Evolutionary conservation across 1,140 invertebrate species (phyloP), one percentile per base, ranked within the genome.

Genomic region (Plodia interpunctella): DNA sequence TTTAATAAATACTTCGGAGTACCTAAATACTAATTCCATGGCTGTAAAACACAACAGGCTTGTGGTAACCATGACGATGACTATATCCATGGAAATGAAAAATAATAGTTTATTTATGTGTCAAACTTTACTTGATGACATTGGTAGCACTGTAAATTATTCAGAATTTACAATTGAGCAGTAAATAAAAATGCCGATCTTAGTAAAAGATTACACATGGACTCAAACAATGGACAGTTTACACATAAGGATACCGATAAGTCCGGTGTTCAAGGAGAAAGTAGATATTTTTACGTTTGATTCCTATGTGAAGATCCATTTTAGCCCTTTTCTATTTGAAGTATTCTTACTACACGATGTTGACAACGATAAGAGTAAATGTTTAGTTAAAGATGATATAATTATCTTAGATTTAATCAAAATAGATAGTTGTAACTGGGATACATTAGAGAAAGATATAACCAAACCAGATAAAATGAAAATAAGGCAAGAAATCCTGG

Each of bases 191-290:
- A 95, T 95, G 94, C 93, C 94, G n/a, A 92, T 95, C 68, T 63
- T 94, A 69, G 85, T 95, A 5, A 94, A 94, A 86, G 91, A 94
- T 86, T 94, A 90, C 70, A 91, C 88, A 49, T 95, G 94, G 94
- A 91, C 90, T 53, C 94, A 95, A 87, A 93, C 92, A 2, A 65
- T 78, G 25, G 82, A 90, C 38, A 78, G 69, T 20, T 68, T 94
- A 18, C 87, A 92, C 44, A 89, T 95, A 64, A 82, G 87, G 63
- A 88, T 94, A 9, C 91, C 92, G 20, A 66, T 94, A 28, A 91
- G 83, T 51, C 89, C 75, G 11, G 90, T 66, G 55, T 90, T 71
- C 76, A 89, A 59, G 80, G 86, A 69, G 65, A 92, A 92, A 73
- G 89, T 93, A 0, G 92, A 94, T 78, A 76, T 94, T 18, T 92